These are phyloP conservation scores for Hipparchia semele DNA, from an alignment of 2,888 invertebrate genomes.

Conservation along the genomic window DNA sequence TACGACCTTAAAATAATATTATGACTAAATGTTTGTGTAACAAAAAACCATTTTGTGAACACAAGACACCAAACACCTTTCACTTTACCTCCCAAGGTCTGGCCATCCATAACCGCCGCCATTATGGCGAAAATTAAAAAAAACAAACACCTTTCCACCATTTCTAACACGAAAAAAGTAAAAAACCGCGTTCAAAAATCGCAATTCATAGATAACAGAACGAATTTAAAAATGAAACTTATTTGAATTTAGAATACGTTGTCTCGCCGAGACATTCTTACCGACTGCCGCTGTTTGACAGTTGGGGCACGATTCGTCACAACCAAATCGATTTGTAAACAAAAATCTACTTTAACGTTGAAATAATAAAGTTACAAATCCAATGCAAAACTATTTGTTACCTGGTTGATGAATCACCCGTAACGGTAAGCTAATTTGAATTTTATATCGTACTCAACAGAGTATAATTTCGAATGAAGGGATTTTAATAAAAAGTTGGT, in stretches of 20 bases:
- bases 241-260: conserved; percentile 52
- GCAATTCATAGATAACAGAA: conserved; percentile 17
- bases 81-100: conserved; percentile 76
- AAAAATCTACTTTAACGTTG: conserved; percentile 36
- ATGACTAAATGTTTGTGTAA: conserved; percentile 21
- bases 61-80: conserved; percentile 59
- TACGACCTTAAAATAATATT: conserved; percentile 19
- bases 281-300: conserved; percentile 53
- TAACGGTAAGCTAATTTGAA: conserved; percentile 16
- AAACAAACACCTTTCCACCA: conserved; percentile 55
- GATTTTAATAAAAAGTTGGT: conserved; percentile 1
- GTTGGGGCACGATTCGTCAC: conserved; percentile 52
- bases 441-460: conserved; percentile 28
- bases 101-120: conserved; percentile 61
- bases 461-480: conserved; percentile 35
- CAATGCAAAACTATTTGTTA: conserved; percentile 2
- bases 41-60: conserved; percentile 9
- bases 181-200: conserved; percentile 6
- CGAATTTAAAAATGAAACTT: conserved; percentile 32
- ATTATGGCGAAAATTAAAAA: conserved; percentile 53
- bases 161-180: conserved; percentile 44
- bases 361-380: conserved; percentile 11
- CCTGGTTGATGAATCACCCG: conserved; percentile 47
- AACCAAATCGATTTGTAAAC: conserved; percentile 32
- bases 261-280: conserved; percentile 53